A percentile compares a stretch with the other conserved stretches of the same genome.
Conservation (phyloP, 2,113 vertebrate species). For the Carettochelys insculpta region DNA sequence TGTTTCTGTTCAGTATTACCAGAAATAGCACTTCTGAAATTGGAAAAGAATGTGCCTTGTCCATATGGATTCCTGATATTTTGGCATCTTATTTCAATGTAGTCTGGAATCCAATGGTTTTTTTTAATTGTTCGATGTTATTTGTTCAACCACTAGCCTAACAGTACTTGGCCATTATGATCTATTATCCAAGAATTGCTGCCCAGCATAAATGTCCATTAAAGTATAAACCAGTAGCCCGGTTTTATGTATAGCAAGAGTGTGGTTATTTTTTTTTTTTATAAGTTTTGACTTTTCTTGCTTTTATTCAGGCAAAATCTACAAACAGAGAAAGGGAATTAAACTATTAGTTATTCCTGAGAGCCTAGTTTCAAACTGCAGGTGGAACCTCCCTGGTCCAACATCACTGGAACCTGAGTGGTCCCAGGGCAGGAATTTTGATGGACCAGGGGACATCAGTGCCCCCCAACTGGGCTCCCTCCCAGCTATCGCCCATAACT, state of each 20-base stretch:
- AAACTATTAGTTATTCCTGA: background rate
- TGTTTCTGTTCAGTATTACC: background rate
- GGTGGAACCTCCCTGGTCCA: too few relatives aligned
- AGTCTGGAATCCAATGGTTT: background rate
- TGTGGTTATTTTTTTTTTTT: background rate
- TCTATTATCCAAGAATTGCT: background rate
- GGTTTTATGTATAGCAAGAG: background rate
- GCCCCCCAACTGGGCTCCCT: too few relatives aligned
- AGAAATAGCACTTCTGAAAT: background rate
- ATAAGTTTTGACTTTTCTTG: background rate
- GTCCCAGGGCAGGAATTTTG: too few relatives aligned
- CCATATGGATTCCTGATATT: background rate
- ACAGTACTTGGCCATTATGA: background rate
- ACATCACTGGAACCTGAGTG: too few relatives aligned
- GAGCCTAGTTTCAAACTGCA: background rate
- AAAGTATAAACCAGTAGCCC: background rate
- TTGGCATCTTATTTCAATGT: background rate
- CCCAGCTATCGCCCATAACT: too few relatives aligned
- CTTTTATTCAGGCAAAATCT: background rate
- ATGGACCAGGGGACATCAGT: too few relatives aligned
- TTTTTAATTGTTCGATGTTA: background rate
- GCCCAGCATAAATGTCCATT: accelerated
- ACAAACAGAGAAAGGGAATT: background rate
- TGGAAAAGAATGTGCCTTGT: background rate
- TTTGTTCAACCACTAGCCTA: background rate